Evolutionary conservation across 2,888 invertebrate genomes (phyloP).

Genomic region (Plemyria rubiginata): DNA sequence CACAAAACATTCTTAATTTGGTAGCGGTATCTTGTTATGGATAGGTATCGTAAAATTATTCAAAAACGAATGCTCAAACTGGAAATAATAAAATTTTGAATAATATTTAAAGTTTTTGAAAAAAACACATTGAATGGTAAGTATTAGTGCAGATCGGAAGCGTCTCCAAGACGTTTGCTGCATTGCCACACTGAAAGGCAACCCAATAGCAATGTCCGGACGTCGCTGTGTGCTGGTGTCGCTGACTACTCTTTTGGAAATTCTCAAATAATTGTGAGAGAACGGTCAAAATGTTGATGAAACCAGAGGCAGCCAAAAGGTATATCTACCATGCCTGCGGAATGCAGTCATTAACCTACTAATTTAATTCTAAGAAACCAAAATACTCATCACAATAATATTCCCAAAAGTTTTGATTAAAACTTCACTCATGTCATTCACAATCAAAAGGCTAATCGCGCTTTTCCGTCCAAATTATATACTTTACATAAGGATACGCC

Average conservation of each 20-base stretch:
- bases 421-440: constrained; percentile 45
- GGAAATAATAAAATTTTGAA: no score
- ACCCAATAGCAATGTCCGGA: no score
- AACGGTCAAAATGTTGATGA: no score
- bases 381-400: not conserved
- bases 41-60: not conserved
- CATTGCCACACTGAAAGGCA: no score
- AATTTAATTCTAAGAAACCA: not conserved
- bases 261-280: no score
- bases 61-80: no score
- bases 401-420: constrained; percentile 44
- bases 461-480: constrained; percentile 72
- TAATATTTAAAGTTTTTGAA: no score
- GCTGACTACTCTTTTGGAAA: no score
- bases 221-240: no score
- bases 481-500: constrained; percentile 51
- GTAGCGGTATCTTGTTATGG: not conserved
- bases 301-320: not conserved
- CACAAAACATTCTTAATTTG: not conserved
- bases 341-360: not conserved
- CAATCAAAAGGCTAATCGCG: constrained; percentile 65
- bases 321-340: not conserved
- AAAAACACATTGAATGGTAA: no score
- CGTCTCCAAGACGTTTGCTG: no score
- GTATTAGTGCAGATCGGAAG: no score